A percentile compares a stretch with the other conserved stretches of the same genome.
phyloP scores from a whole-genome alignment of 2,888 invertebrate species.

The Brachylomia viminalis region DNA sequence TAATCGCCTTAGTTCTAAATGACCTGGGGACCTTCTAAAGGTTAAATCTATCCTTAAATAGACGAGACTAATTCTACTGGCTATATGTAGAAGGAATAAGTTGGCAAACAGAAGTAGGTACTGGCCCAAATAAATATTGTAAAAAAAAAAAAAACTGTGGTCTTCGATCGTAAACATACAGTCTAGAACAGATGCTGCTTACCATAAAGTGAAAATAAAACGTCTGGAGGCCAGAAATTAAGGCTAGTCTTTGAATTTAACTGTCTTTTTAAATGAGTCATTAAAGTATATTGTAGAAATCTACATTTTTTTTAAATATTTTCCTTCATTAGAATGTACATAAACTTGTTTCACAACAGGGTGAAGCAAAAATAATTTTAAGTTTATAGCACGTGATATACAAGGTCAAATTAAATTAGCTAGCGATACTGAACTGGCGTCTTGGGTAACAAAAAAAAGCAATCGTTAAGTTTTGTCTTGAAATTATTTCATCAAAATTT shows the following conservation, averaged over 20 bases:
- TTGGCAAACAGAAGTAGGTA: background rate
- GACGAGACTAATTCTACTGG: background rate
- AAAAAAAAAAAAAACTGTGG: background rate
- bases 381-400: background rate
- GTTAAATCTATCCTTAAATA: background rate
- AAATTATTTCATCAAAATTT: too few species aligned
- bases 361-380: background rate
- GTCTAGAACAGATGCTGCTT: constrained; percentile 34
- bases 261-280: constrained; percentile 11
- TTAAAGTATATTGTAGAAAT: constrained; percentile 36
- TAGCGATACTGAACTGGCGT: background rate
- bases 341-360: background rate
- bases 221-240: constrained; percentile 17
- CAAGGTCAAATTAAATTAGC: background rate
- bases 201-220: constrained; percentile 47
- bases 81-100: background rate
- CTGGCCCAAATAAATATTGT: background rate
- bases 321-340: background rate
- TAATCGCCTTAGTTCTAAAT: too few species aligned
- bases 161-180: constrained; percentile 18
- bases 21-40: background rate
- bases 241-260: constrained; percentile 17
- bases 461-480: too few species aligned
- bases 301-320: constrained; percentile 10
- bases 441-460: background rate